Evolutionary conservation across 2,113 vertebrate species (phyloP).

Genomic region (Sardina pilchardus): DNA sequence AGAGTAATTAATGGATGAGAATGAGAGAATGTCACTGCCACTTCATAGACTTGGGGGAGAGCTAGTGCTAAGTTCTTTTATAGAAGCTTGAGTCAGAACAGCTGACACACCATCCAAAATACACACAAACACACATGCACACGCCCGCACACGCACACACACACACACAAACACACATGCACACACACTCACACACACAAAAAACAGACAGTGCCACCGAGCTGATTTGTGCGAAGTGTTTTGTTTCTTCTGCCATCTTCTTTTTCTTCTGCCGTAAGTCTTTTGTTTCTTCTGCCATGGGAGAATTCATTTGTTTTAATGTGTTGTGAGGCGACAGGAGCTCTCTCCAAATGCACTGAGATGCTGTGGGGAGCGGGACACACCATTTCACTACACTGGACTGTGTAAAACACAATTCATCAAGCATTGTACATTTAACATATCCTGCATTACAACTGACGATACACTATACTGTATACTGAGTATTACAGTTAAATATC

Average conservation of each 20-base stretch:
- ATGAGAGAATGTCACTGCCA: neutral
- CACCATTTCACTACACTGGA: too few species aligned
- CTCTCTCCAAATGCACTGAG: neutral
- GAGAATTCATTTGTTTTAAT: neutral
- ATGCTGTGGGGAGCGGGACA: neutral
- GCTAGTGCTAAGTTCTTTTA: neutral
- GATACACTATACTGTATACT: too few species aligned
- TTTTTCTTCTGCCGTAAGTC: slow-evolving; percentile 2
- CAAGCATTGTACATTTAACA: too few species aligned
- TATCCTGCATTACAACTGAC: too few species aligned
- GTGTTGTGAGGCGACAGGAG: neutral
- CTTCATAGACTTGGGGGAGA: neutral
- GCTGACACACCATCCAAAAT: neutral
- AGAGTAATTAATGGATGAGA: neutral
- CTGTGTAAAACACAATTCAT: too few species aligned
- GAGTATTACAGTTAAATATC: too few species aligned
- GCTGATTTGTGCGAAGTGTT: neutral
- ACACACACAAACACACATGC: slow-evolving; percentile 10
- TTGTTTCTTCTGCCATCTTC: slow-evolving; percentile 57
- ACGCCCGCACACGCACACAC: neutral
- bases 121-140: neutral
- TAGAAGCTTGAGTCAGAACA: neutral
- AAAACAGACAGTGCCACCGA: neutral
- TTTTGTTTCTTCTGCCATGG: slow-evolving; percentile 54
- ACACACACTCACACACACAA: slow-evolving; percentile 1